Conservation (phyloP, 2,888 invertebrate genomes). For the Xylophagus ater region DNA sequence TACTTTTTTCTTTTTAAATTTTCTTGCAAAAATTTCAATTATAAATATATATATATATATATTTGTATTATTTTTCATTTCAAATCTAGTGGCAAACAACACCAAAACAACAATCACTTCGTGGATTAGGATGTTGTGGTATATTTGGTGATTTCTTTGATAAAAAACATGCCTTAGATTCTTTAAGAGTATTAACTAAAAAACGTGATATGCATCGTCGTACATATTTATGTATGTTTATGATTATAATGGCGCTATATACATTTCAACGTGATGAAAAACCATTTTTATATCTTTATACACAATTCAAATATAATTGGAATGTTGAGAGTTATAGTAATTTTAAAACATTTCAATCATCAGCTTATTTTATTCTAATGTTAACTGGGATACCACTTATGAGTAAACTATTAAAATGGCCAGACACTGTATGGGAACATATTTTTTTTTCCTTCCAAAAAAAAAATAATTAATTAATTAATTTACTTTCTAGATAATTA, state of each 20-base stretch:
- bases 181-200: constrained; percentile 50
- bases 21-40: neutral
- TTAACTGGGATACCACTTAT: constrained; percentile 59
- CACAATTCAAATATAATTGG: constrained; percentile 63
- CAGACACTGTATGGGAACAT: constrained; percentile 49
- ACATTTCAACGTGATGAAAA: constrained; percentile 77
- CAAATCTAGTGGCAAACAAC: constrained; percentile 65
- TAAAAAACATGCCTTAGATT: constrained; percentile 51
- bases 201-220: constrained; percentile 47
- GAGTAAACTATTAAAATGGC: constrained; percentile 54
- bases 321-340: constrained; percentile 54
- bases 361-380: constrained; percentile 59
- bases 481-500: constrained; percentile 44
- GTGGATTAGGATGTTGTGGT: constrained; percentile 46
- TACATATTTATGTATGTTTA: constrained; percentile 54
- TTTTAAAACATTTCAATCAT: constrained; percentile 62
- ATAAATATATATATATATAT: neutral
- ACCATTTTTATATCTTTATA: constrained; percentile 62
- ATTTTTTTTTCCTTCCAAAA: neutral
- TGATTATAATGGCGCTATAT: constrained; percentile 64
- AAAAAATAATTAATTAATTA: constrained; percentile 10
- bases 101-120: constrained; percentile 48
- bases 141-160: constrained; percentile 62
- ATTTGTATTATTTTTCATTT: constrained; percentile 1
- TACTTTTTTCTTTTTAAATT: neutral